These are phyloP conservation scores for Huso huso DNA, from an alignment of 2,797 vertebrate genomes.

Conservation along the genomic window DNA sequence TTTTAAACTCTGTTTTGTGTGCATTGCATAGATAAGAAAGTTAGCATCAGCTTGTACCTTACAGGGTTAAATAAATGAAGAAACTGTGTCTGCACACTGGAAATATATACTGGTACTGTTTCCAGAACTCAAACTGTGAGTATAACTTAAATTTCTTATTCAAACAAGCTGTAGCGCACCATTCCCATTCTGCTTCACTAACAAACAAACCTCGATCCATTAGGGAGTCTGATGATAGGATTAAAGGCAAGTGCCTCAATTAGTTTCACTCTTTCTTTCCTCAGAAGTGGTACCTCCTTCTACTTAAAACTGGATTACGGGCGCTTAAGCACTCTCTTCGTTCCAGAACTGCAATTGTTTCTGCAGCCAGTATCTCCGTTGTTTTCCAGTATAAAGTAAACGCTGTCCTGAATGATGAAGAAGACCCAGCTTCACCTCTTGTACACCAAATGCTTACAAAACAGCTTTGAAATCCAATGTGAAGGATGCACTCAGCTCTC, in stretches of 20 bases:
- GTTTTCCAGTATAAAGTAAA: constrained; percentile 59
- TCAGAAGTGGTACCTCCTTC: constrained; percentile 74
- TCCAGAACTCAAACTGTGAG: neutral
- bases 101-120: neutral
- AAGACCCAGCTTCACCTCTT: constrained; percentile 65
- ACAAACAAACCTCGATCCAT: constrained; percentile 67
- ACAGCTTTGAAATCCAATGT: constrained; percentile 61
- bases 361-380: neutral
- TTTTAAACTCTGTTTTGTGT: too few species aligned
- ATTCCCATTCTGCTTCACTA: constrained; percentile 51
- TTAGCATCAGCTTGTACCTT: too few species aligned
- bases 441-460: constrained; percentile 52
- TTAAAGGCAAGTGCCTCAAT: constrained; percentile 77
- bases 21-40: too few species aligned
- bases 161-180: constrained; percentile 30
- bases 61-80: too few species aligned
- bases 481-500: constrained; percentile 49
- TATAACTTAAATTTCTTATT: constrained; percentile 3
- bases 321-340: constrained; percentile 43
- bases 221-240: constrained; percentile 61
- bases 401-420: constrained; percentile 54
- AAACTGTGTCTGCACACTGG: neutral
- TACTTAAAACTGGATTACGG: constrained; percentile 75
- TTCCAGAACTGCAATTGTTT: constrained; percentile 8
- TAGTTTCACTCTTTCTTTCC: constrained; percentile 72